Conservation (phyloP, 2,113 vertebrate species). For the Mastomys coucha region DNA sequence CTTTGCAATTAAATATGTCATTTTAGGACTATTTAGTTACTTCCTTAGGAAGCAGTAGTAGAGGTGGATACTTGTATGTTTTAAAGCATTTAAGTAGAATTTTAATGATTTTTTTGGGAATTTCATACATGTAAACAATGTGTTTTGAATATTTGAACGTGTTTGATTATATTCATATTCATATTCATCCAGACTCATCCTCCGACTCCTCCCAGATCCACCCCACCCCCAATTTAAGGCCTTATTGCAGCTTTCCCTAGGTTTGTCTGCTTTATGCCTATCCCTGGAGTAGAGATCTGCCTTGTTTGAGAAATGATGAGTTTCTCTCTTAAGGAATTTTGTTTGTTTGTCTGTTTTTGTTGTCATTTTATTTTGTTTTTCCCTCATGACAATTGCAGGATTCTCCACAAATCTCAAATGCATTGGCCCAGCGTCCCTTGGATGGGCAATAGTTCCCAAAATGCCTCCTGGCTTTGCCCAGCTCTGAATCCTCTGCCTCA, state of each 20-base stretch:
- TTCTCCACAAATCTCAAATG: neutral
- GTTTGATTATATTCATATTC: too few species aligned
- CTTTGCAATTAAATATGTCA: neutral
- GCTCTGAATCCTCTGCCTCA: neutral
- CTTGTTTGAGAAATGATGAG: fast-evolving
- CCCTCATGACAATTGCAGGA: neutral
- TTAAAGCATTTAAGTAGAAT: neutral
- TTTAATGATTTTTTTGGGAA: neutral
- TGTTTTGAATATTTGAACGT: too few species aligned
- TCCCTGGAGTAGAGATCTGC: too few species aligned
- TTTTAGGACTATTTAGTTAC: neutral
- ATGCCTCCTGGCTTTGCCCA: neutral
- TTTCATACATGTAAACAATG: neutral
- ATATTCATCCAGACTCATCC: neutral
- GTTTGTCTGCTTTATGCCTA: neutral
- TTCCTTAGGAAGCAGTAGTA: neutral
- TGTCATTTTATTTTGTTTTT: too few species aligned
- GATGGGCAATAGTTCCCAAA: neutral
- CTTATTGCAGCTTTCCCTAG: neutral
- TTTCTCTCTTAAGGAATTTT: neutral
- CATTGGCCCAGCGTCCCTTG: neutral
- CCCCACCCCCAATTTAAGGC: neutral
- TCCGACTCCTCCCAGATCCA: neutral
- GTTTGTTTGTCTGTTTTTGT: neutral
- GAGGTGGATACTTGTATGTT: neutral